Evolutionary conservation across 2,797 vertebrate species (phyloP).

Genomic region (Otolemur crassicaudatus): DNA sequence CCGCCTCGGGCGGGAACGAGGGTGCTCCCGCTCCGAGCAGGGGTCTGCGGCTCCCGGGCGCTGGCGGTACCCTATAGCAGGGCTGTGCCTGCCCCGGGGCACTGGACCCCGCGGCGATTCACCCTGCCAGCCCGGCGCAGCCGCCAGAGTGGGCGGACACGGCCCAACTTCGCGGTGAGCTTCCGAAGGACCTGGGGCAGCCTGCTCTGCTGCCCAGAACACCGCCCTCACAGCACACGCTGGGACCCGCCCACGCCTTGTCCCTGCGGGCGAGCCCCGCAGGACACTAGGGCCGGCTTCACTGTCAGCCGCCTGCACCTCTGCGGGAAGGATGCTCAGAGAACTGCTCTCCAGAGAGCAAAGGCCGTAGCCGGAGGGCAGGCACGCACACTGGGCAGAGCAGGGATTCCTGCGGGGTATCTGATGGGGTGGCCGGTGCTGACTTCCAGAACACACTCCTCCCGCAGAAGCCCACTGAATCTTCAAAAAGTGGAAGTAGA

Average conservation of each 20-base stretch:
- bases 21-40: not conserved
- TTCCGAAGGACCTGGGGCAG: not conserved
- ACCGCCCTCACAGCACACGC: not conserved
- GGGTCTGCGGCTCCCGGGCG: not conserved
- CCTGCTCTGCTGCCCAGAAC: not conserved
- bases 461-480: not conserved
- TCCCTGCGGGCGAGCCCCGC: not conserved
- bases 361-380: not conserved
- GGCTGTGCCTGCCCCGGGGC: not conserved
- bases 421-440: not conserved
- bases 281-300: not conserved
- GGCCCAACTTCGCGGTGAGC: not conserved
- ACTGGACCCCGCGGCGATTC: not conserved
- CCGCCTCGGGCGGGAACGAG: not conserved
- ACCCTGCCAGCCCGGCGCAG: not conserved
- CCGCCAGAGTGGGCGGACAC: conserved; percentile 16
- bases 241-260: not conserved
- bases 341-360: not conserved
- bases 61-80: not conserved
- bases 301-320: not conserved
- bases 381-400: not conserved
- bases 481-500: not conserved
- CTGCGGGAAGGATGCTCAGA: not conserved
- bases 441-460: not conserved
- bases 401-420: not conserved